These are phyloP conservation scores for Bombus waltoni DNA, from an alignment of 1,140 invertebrate species.

Conservation along the genomic window DNA sequence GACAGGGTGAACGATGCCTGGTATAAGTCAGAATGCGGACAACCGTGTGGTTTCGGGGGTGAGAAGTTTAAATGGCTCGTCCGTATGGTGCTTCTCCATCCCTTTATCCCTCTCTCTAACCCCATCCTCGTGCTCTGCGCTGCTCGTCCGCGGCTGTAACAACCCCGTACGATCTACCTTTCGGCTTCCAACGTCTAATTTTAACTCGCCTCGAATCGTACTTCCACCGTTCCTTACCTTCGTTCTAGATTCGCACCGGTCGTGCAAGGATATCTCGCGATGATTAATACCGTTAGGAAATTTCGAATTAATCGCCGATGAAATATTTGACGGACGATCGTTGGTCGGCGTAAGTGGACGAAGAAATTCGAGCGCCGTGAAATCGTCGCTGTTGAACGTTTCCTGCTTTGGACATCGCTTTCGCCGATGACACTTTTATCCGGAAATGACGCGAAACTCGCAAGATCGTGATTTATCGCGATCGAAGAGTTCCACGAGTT, in stretches of 20 bases:
- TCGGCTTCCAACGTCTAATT: slow-evolving; percentile 33
- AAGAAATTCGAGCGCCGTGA: no score
- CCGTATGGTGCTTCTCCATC: slow-evolving; percentile 81
- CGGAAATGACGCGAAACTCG: no score
- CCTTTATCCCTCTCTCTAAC: slow-evolving; percentile 60
- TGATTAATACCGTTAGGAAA: not conserved
- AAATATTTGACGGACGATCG: no score
- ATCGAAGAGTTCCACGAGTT: no score
- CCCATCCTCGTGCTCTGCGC: slow-evolving; percentile 28
- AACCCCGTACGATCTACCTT: slow-evolving; percentile 30
- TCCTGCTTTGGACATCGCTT: no score
- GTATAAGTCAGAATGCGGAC: slow-evolving; percentile 84
- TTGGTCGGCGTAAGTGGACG: no score
- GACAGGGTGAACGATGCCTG: slow-evolving; percentile 81
- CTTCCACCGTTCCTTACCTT: not conserved
- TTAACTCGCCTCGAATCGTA: slow-evolving; percentile 20
- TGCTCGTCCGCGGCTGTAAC: slow-evolving; percentile 6
- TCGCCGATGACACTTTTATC: no score
- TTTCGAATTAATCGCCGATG: no score
- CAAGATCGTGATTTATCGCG: no score
- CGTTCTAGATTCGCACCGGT: not conserved
- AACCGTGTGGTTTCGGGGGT: slow-evolving; percentile 80
- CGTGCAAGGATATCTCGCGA: not conserved
- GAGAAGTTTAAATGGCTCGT: slow-evolving; percentile 83
- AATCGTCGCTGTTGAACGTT: no score